phyloP scores from a whole-genome alignment of 1,140 invertebrate species.

The Lepidotrigona ventralis region DNA sequence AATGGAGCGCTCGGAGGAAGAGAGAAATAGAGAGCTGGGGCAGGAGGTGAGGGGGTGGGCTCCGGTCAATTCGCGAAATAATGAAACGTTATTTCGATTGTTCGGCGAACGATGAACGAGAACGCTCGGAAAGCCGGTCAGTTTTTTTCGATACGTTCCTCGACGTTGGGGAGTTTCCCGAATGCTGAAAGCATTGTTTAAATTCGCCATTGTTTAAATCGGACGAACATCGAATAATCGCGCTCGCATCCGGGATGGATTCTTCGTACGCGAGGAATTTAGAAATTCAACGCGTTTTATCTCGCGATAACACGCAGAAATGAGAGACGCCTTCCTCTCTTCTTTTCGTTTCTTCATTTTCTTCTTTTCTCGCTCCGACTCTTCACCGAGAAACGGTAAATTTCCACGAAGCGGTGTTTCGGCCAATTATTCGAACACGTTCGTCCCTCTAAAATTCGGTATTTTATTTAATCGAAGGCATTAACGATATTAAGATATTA shows the following conservation, averaged over 20 bases:
- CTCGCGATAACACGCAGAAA: not conserved
- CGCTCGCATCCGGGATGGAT: not conserved
- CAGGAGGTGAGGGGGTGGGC: no score
- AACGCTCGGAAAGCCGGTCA: conserved; percentile 6
- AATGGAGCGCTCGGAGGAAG: no score
- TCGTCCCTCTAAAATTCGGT: not conserved
- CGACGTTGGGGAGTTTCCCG: not conserved
- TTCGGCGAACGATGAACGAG: not conserved
- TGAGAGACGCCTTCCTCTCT: not conserved
- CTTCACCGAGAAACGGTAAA: not conserved
- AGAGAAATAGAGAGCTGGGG: not conserved
- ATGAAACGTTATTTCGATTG: conserved; percentile 26
- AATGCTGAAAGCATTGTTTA: conserved; percentile 8
- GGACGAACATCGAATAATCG: not conserved
- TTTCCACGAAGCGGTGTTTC: not conserved
- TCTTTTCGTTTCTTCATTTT: no score
- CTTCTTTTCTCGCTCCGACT: no score
- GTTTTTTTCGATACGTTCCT: conserved; percentile 1
- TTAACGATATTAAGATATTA: not conserved
- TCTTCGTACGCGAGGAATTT: not conserved
- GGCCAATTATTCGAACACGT: not conserved
- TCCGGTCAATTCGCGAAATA: not conserved
- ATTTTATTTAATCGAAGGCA: not conserved
- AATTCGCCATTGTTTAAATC: not conserved
- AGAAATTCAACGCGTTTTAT: not conserved